phyloP scores from a whole-genome alignment of 2,888 invertebrate genomes.

The Nymphalis polychloros region DNA sequence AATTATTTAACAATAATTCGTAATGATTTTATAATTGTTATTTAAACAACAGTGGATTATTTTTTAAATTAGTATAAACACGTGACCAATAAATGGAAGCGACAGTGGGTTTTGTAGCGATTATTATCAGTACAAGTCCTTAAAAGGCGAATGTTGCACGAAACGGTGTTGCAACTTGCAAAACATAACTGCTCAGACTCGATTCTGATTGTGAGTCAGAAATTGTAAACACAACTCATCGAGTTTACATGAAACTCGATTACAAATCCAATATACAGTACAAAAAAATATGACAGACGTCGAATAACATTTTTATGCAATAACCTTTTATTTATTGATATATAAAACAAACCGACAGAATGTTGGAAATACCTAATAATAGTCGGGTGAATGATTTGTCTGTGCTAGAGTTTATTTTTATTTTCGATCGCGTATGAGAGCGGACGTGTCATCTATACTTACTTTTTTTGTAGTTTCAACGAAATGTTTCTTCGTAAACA shows the following conservation, averaged over 20 bases:
- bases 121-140: constrained; percentile 41
- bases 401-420: constrained; percentile 63
- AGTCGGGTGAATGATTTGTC: constrained; percentile 35
- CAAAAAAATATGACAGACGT: not conserved
- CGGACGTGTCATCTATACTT: constrained; percentile 61
- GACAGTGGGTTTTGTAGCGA: constrained; percentile 40
- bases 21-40: no score
- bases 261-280: not conserved
- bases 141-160: constrained; percentile 58
- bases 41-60: no score
- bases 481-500: not conserved
- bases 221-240: constrained; percentile 40
- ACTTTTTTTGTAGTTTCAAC: constrained; percentile 56
- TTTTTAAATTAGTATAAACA: not conserved
- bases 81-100: constrained; percentile 10
- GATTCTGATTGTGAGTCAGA: constrained; percentile 58
- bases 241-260: not conserved
- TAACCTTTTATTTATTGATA: not conserved
- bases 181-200: constrained; percentile 57
- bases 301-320: not conserved
- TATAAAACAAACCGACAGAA: not conserved
- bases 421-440: constrained; percentile 58
- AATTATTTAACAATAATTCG: no score
- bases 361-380: constrained; percentile 5
- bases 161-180: constrained; percentile 47